Percentiles rank a stretch among this genome's conserved stretches.
phyloP scores from a whole-genome alignment of 2,888 invertebrate species.

The Apotomis capreana region DNA sequence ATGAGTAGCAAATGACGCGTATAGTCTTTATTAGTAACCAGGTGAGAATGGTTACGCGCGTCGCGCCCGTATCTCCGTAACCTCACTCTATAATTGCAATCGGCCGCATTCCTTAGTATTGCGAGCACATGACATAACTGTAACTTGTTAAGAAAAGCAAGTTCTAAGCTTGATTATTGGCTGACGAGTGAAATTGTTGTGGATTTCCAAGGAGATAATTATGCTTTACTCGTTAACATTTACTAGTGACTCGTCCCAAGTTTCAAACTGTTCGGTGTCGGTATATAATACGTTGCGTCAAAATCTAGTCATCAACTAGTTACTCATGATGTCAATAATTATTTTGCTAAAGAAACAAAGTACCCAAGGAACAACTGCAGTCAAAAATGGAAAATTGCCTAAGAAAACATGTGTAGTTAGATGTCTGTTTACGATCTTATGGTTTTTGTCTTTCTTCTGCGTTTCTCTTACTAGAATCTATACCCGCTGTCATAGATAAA shows the following conservation, averaged over 20 bases:
- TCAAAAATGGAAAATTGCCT: no score
- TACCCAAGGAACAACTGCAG: no score
- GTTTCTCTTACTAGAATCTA: no score
- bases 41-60: conserved; percentile 34
- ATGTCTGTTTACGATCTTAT: no score
- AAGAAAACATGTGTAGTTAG: no score
- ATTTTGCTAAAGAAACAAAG: no score
- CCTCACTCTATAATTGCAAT: conserved; percentile 35
- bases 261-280: neutral
- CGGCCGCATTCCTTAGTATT: conserved; percentile 37
- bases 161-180: conserved; percentile 25
- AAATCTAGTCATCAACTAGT: no score
- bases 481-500: no score
- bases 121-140: conserved; percentile 34
- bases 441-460: no score
- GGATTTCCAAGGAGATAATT: conserved; percentile 13
- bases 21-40: conserved; percentile 23
- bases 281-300: no score
- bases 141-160: conserved; percentile 24
- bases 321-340: no score
- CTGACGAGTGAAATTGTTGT: conserved; percentile 25
- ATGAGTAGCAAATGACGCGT: conserved; percentile 21
- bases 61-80: conserved; percentile 35
- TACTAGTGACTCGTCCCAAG: neutral
- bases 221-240: neutral